Conservation (phyloP, 2,113 vertebrate genomes). For the Nibea albiflora region DNA sequence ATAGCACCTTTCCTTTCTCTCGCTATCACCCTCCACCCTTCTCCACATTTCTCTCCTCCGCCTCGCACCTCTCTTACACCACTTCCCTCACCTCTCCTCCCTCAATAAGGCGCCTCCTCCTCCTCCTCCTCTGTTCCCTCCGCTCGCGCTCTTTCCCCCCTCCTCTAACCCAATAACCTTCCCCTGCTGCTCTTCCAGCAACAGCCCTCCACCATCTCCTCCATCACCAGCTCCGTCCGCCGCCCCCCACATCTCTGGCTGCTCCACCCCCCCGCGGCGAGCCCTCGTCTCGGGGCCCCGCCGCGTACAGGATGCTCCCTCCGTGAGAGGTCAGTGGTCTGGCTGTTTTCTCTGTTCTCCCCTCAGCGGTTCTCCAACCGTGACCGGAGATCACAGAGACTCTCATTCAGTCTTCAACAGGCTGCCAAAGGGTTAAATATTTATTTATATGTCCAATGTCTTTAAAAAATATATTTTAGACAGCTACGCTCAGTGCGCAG, state of each 20-base stretch:
- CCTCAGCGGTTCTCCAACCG: conserved; percentile 45
- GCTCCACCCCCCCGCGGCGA: conserved; percentile 55
- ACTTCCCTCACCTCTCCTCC: conserved; percentile 55
- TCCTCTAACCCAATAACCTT: conserved; percentile 60
- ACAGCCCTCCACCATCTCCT: neutral
- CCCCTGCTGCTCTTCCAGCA: conserved; percentile 53
- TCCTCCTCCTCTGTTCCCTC: conserved; percentile 27
- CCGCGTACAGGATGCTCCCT: conserved; percentile 64
- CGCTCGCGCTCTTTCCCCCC: conserved; percentile 23
- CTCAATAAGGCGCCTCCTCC: conserved; percentile 19
- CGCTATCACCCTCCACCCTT: conserved; percentile 37
- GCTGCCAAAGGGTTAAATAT: conserved; percentile 53
- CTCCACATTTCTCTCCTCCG: conserved; percentile 37
- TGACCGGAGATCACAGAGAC: conserved; percentile 54
- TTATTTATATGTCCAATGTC: conserved; percentile 24
- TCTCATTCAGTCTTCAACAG: conserved; percentile 44
- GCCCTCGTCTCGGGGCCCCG: conserved; percentile 48
- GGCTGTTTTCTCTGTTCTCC: conserved; percentile 60
- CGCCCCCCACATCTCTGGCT: conserved; percentile 38
- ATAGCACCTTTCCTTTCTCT: conserved; percentile 63
- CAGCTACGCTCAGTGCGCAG: neutral
- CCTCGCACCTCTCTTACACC: conserved; percentile 66
- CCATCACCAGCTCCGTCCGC: neutral
- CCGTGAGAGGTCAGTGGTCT: conserved; percentile 69
- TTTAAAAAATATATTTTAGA: conserved; percentile 22